Base-by-base conservation (phyloP, 2,797 vertebrate genomes). In the Xyrichtys novacula region DNA sequence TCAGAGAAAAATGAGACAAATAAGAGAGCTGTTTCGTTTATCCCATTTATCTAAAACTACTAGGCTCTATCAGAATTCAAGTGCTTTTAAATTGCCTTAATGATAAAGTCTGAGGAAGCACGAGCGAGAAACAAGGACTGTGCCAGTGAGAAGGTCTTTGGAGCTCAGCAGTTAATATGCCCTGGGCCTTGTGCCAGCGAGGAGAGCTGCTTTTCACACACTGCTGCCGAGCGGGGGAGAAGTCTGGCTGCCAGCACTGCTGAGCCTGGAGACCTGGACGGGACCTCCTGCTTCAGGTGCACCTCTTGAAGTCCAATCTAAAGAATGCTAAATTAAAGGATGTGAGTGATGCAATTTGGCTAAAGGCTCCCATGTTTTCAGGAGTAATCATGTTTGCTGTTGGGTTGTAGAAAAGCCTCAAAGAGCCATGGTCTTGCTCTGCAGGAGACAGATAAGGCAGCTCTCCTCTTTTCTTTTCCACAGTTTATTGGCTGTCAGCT, bases 81-180 rank as follows among this genome's bases (percentile, higher is more conserved):
- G 75, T 56, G 73, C 78, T 78, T 77, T 89, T 85, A 84, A 90
- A 91, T 85, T 86, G 75, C 69, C 63, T 79, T 7, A 1, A 77
- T 87, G 85, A 89, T 89, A 85, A 83, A 87, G 81, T 81, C 52
- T n/a, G 71, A 56, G 40, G 55, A 58, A 76, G 78, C 65, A 64
- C 38, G 31, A 63, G 54, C 20, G 0, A 50, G 54, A 75, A 28
- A 78, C 48, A 67, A 71, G 56, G 42, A 26, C 31, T 5, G 50
- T 74, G 77, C 74, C 80, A 77, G 71, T 1, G 23, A 58, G 32
- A 62, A 82, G 71, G 66, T 82, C 81, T 81, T 81, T 47, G 43
- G 71, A 73, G 76, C 85, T 86, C 77, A 74, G 44, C 62, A 77
- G 71, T 85, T 88, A 88, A 89, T 85, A 81, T 55, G 78, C 65